Evolutionary conservation across 2,888 invertebrate genomes (phyloP).

Genomic region (Zaprionus obscuricornis): DNA sequence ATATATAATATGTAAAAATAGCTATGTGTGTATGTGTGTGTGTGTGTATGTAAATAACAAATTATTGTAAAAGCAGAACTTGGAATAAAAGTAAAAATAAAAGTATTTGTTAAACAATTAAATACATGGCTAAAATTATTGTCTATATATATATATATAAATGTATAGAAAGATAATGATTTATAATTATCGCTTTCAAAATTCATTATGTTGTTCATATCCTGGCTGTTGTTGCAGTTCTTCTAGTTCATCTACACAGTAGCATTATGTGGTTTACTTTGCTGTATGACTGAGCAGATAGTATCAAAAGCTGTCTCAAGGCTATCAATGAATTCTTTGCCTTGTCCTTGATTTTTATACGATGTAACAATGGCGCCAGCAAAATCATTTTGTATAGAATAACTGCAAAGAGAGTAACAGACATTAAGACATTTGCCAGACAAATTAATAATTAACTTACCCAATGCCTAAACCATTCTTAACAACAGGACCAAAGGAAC

Average conservation of each 20-base stretch:
- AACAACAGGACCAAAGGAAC: slow-evolving; percentile 97
- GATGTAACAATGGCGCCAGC: slow-evolving; percentile 93
- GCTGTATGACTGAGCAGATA: slow-evolving; percentile 84
- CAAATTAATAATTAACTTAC: slow-evolving; percentile 84
- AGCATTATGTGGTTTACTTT: slow-evolving; percentile 42
- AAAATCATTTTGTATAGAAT: slow-evolving; percentile 92
- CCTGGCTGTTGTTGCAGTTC: neutral
- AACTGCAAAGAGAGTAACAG: slow-evolving; percentile 87
- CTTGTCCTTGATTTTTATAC: slow-evolving; percentile 89
- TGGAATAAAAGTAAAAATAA: no score
- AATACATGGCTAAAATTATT: slow-evolving; percentile 32
- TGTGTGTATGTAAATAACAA: slow-evolving; percentile 3
- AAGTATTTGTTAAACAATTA: no score
- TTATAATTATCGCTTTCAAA: no score
- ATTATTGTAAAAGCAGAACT: slow-evolving; percentile 16
- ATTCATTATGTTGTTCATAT: no score
- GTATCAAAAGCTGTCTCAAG: slow-evolving; percentile 89
- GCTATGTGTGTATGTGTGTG: neutral
- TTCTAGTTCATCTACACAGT: slow-evolving; percentile 10
- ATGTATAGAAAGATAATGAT: no score
- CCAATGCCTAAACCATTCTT: slow-evolving; percentile 96
- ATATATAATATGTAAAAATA: neutral
- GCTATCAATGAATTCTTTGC: slow-evolving; percentile 88
- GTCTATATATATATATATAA: no score
- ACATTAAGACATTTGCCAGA: no score